These are phyloP conservation scores for Tribolium castaneum DNA, from an alignment of 1,140 invertebrate genomes.

Conservation along the genomic window DNA sequence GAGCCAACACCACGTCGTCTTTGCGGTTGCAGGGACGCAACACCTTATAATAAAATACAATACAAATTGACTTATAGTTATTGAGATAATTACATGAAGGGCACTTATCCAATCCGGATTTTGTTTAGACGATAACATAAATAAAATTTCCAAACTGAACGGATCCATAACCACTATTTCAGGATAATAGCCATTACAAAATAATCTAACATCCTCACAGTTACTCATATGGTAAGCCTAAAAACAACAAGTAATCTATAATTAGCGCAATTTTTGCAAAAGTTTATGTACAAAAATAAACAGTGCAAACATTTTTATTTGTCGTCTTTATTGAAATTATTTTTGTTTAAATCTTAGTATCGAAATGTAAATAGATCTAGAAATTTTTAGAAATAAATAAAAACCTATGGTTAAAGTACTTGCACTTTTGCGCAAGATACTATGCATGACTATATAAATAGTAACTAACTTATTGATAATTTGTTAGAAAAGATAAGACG, in stretches of 20 bases:
- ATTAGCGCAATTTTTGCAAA: neutral
- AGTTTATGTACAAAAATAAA: neutral
- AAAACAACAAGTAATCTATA: conserved; percentile 14
- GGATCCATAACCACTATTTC: conserved; percentile 98
- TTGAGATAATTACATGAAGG: conserved; percentile 77
- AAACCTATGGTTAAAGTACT: no score
- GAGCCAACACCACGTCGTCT: conserved; percentile 96
- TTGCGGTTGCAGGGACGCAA: conserved; percentile 88
- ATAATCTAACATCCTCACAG: conserved; percentile 82
- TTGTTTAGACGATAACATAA: conserved; percentile 92
- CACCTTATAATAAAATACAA: conserved; percentile 63
- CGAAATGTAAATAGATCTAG: no score
- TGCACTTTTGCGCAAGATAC: no score
- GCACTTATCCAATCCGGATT: conserved; percentile 99
- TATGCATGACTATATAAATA: no score
- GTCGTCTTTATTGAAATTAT: no score
- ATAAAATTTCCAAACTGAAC: conserved; percentile 92
- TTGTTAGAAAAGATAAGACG: no score
- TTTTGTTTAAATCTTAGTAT: no score
- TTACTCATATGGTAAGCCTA: conserved; percentile 87
- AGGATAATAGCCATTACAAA: conserved; percentile 97
- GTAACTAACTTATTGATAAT: no score
- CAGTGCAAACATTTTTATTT: no score
- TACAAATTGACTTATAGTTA: neutral
- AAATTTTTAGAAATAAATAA: no score